These are phyloP conservation scores for Acomys russatus DNA, from an alignment of 2,797 vertebrate genomes.

Conservation along the genomic window DNA sequence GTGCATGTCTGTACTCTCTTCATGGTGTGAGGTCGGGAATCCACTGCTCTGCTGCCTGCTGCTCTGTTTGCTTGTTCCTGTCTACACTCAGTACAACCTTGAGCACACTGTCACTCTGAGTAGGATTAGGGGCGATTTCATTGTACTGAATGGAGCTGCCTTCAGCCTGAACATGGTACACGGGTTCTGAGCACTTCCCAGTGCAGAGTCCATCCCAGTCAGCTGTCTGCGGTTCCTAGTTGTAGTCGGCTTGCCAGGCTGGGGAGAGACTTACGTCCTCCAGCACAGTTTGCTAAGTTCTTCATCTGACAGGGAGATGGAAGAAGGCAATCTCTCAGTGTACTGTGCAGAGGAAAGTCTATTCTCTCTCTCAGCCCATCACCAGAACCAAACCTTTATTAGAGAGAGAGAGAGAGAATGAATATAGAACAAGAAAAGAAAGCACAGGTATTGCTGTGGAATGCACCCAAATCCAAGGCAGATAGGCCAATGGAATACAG, in stretches of 20 bases:
- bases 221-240: too few relatives aligned
- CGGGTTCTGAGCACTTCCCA: not conserved
- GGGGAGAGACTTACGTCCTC: not conserved
- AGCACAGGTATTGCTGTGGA: not conserved
- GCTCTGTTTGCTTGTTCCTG: not conserved
- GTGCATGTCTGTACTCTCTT: not conserved
- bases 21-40: not conserved
- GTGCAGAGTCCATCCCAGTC: rapidly evolving
- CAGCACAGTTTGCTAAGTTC: not conserved
- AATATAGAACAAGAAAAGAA: not conserved
- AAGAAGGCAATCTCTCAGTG: not conserved
- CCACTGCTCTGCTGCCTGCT: rapidly evolving
- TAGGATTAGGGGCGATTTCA: not conserved
- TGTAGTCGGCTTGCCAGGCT: too few relatives aligned
- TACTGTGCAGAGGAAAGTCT: not conserved
- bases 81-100: too few relatives aligned
- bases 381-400: not conserved
- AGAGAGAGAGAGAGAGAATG: not conserved
- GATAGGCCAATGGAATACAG: rapidly evolving
- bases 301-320: not conserved
- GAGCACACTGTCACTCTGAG: not conserved
- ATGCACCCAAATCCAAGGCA: too few relatives aligned
- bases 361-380: not conserved
- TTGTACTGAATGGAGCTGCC: too few relatives aligned
- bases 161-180: not conserved